Percentiles rank a stretch among this genome's conserved stretches.
These are phyloP conservation scores for Bombus difficillimus DNA, from an alignment of 1,140 invertebrate species.

Conservation along the genomic window DNA sequence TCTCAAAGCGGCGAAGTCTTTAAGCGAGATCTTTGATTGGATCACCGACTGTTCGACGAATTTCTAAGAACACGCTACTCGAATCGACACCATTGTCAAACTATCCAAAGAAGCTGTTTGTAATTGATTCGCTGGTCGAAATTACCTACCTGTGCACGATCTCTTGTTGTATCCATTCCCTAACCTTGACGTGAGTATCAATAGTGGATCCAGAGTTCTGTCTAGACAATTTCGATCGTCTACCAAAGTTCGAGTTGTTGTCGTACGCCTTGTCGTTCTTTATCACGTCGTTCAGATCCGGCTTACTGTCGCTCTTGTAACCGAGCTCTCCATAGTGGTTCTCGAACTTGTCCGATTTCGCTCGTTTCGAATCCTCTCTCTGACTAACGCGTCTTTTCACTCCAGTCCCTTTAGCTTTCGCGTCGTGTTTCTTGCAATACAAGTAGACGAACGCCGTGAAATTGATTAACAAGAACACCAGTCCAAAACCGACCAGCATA, in stretches of 20 bases:
- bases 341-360: slow-evolving; percentile 70
- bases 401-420: slow-evolving; percentile 82
- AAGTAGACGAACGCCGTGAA: slow-evolving; percentile 89
- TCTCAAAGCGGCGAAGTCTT: slow-evolving; percentile 42
- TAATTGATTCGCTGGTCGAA: neutral
- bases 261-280: slow-evolving; percentile 83
- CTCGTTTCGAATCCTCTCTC: slow-evolving; percentile 66
- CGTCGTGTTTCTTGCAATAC: slow-evolving; percentile 89
- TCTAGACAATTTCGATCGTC: slow-evolving; percentile 86
- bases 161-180: slow-evolving; percentile 92
- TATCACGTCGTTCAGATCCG: slow-evolving; percentile 79
- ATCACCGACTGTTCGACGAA: slow-evolving; percentile 35
- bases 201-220: slow-evolving; percentile 91
- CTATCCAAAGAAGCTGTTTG: neutral
- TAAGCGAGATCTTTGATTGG: slow-evolving; percentile 44
- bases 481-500: slow-evolving; percentile 89
- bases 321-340: slow-evolving; percentile 69
- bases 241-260: slow-evolving; percentile 85
- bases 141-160: slow-evolving; percentile 84
- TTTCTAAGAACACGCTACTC: slow-evolving; percentile 24
- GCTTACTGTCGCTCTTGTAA: slow-evolving; percentile 79
- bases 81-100: slow-evolving; percentile 35
- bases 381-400: slow-evolving; percentile 78
- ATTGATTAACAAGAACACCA: slow-evolving; percentile 92
- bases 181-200: slow-evolving; percentile 92